These are phyloP conservation scores for Dinocampus coccinellae DNA, from an alignment of 2,888 invertebrate species.

Conservation along the genomic window DNA sequence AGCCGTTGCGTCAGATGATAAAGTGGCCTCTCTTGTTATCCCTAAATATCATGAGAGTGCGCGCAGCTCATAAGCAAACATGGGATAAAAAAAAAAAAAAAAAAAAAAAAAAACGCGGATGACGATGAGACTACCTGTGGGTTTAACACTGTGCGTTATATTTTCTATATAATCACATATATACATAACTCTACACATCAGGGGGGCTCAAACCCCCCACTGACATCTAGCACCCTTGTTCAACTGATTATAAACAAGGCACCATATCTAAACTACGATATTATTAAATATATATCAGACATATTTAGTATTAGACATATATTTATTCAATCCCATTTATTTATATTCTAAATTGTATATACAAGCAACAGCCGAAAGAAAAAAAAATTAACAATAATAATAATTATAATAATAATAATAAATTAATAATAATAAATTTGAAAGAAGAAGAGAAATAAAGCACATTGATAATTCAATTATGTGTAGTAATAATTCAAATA, in stretches of 20 bases:
- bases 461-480: too few species aligned
- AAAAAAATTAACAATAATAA: too few species aligned
- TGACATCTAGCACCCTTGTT: constrained; percentile 69
- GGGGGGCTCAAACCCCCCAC: constrained; percentile 65
- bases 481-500: too few species aligned
- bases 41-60: constrained; percentile 61
- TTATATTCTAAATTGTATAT: neutral
- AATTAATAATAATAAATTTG: too few species aligned
- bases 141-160: constrained; percentile 56
- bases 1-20: constrained; percentile 56
- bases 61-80: constrained; percentile 67
- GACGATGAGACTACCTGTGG: constrained; percentile 60
- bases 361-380: too few species aligned
- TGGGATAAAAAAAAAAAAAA: too few species aligned
- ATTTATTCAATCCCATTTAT: constrained; percentile 22
- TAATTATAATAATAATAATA: too few species aligned
- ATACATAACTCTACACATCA: constrained; percentile 60
- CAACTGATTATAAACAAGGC: constrained; percentile 68
- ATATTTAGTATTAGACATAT: constrained; percentile 27
- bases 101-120: constrained; percentile 66
- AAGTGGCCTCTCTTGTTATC: constrained; percentile 67
- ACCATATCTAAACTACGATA: constrained; percentile 61
- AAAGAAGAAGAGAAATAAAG: too few species aligned
- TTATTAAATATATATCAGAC: constrained; percentile 55
- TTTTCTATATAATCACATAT: constrained; percentile 53